A percentile compares a stretch with the other conserved stretches of the same genome.
These are phyloP conservation scores for Drosophila meridionalis DNA, from an alignment of 2,888 invertebrate genomes.

Conservation along the genomic window DNA sequence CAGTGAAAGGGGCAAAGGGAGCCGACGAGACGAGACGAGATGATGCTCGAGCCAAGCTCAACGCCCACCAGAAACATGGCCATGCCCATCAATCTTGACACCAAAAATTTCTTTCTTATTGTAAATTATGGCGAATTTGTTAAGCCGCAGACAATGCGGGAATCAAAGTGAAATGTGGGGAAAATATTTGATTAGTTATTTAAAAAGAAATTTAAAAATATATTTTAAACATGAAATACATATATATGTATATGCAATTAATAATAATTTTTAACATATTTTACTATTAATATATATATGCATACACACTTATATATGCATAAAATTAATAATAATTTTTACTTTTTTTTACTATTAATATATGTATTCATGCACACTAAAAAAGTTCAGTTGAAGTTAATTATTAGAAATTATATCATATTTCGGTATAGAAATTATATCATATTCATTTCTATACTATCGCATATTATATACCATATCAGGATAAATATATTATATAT, in stretches of 20 bases:
- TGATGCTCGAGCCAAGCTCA: slow-evolving; percentile 46
- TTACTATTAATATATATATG: no score
- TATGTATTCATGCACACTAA: no score
- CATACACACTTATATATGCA: no score
- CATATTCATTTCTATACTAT: no score
- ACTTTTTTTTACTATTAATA: no score
- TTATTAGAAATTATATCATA: no score
- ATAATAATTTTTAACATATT: not conserved
- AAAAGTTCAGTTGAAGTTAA: no score
- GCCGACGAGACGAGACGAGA: slow-evolving; percentile 1
- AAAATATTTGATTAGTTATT: not conserved
- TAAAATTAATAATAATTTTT: no score
- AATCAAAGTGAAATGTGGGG: not conserved
- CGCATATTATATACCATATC: no score
- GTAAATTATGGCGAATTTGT: slow-evolving; percentile 1
- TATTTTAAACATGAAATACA: not conserved
- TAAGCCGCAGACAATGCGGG: not conserved
- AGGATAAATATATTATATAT: no score
- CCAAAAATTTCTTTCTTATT: slow-evolving; percentile 40
- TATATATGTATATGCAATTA: not conserved
- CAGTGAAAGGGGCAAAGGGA: slow-evolving; percentile 7
- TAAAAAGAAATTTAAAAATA: not conserved
- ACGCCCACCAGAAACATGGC: slow-evolving; percentile 61
- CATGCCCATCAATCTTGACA: slow-evolving; percentile 69
- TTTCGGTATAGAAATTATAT: no score